Conservation (phyloP, 2,113 vertebrate genomes). For the Pseudois nayaur region DNA sequence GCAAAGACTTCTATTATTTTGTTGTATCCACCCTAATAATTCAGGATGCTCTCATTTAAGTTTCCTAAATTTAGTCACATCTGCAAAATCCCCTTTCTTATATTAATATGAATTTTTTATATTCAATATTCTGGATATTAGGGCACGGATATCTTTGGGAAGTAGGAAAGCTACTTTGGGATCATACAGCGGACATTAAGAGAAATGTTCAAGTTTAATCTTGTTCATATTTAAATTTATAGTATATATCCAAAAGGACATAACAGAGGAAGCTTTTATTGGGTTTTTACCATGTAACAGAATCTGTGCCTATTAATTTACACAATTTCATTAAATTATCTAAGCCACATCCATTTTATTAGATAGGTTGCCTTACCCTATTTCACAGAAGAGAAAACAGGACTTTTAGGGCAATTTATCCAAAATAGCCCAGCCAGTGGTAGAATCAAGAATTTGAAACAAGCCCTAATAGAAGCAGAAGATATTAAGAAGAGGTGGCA, state of each 20-base stretch:
- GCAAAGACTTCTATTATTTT: neutral
- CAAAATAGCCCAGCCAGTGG: neutral
- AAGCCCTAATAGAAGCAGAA: neutral
- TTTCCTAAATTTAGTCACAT: neutral
- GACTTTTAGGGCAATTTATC: neutral
- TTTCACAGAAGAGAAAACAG: neutral
- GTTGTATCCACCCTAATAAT: neutral
- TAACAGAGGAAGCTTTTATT: neutral
- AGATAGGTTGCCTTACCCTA: neutral
- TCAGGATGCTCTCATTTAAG: neutral
- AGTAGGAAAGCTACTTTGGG: neutral
- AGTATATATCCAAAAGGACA: neutral
- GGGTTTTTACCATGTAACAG: neutral
- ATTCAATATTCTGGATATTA: neutral
- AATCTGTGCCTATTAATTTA: neutral
- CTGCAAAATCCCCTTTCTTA: neutral
- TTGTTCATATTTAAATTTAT: neutral
- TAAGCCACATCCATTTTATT: neutral
- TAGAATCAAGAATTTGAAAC: neutral
- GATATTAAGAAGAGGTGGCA: neutral
- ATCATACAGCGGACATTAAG: neutral
- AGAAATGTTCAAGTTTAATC: neutral
- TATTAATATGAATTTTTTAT: neutral
- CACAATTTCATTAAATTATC: neutral
- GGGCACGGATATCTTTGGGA: neutral